Percentiles rank a stretch among this genome's conserved stretches.
Conservation (phyloP, 2,113 vertebrate species). For the Sebastes schlegelii region DNA sequence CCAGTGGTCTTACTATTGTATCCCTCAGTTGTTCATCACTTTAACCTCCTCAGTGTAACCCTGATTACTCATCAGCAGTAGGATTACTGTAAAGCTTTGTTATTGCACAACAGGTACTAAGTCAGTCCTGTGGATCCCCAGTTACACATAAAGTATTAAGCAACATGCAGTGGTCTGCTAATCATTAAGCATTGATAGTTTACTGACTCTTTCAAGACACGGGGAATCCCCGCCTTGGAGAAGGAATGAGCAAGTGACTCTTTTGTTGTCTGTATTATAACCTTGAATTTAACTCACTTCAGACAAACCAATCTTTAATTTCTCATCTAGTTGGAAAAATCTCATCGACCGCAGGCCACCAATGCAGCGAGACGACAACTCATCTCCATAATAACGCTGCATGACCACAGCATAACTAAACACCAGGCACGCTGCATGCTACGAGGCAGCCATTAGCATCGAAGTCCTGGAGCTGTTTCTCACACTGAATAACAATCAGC, state of each 20-base stretch:
- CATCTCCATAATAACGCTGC: constrained; percentile 50
- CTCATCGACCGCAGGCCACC: constrained; percentile 55
- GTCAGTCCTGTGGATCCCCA: constrained; percentile 38
- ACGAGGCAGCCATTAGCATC: constrained; percentile 45
- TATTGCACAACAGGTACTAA: constrained; percentile 60
- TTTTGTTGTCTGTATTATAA: constrained; percentile 23
- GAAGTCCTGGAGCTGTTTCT: constrained; percentile 56
- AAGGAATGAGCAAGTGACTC: constrained; percentile 31
- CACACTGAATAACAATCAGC: constrained; percentile 72
- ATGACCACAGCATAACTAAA: constrained; percentile 64
- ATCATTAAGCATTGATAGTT: constrained; percentile 47
- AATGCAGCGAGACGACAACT: constrained; percentile 44
- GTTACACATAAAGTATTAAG: constrained; percentile 47
- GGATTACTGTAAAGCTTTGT: constrained; percentile 42
- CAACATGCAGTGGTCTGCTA: constrained; percentile 44
- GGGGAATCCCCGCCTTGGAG: constrained; percentile 36
- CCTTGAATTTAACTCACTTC: constrained; percentile 49
- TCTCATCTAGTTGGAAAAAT: constrained; percentile 49
- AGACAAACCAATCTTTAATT: constrained; percentile 45
- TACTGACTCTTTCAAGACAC: constrained; percentile 25
- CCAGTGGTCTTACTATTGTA: constrained; percentile 17
- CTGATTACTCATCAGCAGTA: constrained; percentile 36
- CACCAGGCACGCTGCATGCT: constrained; percentile 36
- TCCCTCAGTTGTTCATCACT: constrained; percentile 34
- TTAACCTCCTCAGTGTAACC: constrained; percentile 14